These are phyloP conservation scores for Zygogramma bicolorata DNA, from an alignment of 2,888 invertebrate genomes.

Conservation along the genomic window DNA sequence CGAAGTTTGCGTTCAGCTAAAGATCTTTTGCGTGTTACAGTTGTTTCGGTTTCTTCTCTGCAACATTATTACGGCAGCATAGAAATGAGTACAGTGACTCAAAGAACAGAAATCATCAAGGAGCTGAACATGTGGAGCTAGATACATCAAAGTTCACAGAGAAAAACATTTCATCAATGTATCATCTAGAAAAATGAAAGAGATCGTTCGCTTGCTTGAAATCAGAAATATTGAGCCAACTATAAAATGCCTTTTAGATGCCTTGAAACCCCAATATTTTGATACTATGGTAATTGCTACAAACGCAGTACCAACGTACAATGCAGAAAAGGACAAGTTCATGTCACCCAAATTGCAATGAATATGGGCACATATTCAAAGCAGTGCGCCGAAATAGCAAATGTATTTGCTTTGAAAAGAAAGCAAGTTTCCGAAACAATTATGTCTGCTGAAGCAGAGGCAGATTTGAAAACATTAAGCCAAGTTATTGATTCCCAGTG, in stretches of 20 bases:
- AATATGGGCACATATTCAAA: constrained; percentile 27
- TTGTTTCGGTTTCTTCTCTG: constrained; percentile 48
- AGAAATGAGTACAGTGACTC: constrained; percentile 39
- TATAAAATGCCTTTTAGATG: constrained; percentile 22
- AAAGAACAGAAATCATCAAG: constrained; percentile 27
- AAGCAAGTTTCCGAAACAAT: constrained; percentile 17
- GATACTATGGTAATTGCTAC: constrained; percentile 30
- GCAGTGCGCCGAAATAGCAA: constrained; percentile 24
- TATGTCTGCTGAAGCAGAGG: constrained; percentile 35
- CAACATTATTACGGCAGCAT: constrained; percentile 45
- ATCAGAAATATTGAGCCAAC: constrained; percentile 18
- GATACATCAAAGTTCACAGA: constrained; percentile 38
- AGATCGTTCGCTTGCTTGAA: constrained; percentile 23
- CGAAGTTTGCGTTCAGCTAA: constrained; percentile 17
- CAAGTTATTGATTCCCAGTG: constrained; percentile 38
- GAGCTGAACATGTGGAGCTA: constrained; percentile 30
- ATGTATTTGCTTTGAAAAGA: constrained; percentile 29
- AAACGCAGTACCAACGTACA: constrained; percentile 23
- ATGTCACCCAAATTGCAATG: constrained; percentile 25
- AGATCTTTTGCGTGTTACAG: constrained; percentile 38
- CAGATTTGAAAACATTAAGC: constrained; percentile 48
- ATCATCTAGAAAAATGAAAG: constrained; percentile 38
- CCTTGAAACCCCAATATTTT: constrained; percentile 31
- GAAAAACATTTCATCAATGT: constrained; percentile 38
- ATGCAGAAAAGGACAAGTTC: constrained; percentile 13